These are phyloP conservation scores for Flexamia atlantica DNA, from an alignment of 2,888 invertebrate genomes.

Conservation along the genomic window DNA sequence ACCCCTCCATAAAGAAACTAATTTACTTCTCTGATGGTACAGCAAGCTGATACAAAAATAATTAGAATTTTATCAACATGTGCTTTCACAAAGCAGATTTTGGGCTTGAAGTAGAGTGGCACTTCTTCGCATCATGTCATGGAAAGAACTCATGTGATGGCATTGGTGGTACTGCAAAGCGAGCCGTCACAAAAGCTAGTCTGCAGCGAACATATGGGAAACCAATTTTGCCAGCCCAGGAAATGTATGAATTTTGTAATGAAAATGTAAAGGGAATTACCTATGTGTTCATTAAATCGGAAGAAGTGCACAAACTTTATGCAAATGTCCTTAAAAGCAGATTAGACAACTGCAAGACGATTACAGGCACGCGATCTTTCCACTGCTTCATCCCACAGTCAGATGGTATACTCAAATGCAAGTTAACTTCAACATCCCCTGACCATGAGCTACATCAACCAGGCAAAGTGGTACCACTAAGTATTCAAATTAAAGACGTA, in stretches of 20 bases:
- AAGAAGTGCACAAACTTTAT: slow-evolving; percentile 38
- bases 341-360: slow-evolving; percentile 30
- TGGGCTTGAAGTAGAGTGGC: slow-evolving; percentile 49
- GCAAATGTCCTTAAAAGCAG: slow-evolving; percentile 45
- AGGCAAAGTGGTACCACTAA: slow-evolving; percentile 15
- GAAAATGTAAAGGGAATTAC: slow-evolving; percentile 31
- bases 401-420: slow-evolving; percentile 6
- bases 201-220: slow-evolving; percentile 27
- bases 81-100: slow-evolving; percentile 56
- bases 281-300: slow-evolving; percentile 41
- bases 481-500: slow-evolving; percentile 41
- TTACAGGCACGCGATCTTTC: slow-evolving; percentile 24
- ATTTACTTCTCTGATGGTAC: slow-evolving; percentile 49
- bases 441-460: slow-evolving; percentile 40
- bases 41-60: slow-evolving; percentile 49
- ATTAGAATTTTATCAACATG: slow-evolving; percentile 49
- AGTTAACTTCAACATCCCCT: slow-evolving; percentile 37
- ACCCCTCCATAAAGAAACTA: slow-evolving; percentile 25
- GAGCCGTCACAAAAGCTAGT: slow-evolving; percentile 51
- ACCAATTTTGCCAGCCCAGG: slow-evolving; percentile 18
- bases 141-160: slow-evolving; percentile 42
- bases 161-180: slow-evolving; percentile 40
- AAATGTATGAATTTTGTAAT: slow-evolving; percentile 44
- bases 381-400: slow-evolving; percentile 35
- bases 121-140: slow-evolving; percentile 41